Conservation (phyloP, 2,113 vertebrate genomes). For the Cinclus cinclus region DNA sequence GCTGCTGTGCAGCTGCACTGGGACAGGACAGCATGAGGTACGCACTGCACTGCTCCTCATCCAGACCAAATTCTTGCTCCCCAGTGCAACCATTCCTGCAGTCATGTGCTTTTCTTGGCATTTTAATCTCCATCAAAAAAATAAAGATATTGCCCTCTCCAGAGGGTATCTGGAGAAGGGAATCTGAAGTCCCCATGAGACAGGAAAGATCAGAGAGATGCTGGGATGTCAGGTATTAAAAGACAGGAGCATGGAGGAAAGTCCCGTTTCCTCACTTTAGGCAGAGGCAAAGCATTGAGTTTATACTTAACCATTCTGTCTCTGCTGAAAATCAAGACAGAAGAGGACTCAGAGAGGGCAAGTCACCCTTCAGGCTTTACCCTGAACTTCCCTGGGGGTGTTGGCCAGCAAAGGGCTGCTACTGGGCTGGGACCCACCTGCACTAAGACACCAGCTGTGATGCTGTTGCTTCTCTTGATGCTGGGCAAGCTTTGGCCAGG, state of each 20-base stretch:
- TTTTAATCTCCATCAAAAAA: not conserved
- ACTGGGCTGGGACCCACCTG: not conserved
- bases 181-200: not conserved
- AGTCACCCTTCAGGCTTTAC: not conserved
- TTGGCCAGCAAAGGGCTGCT: not conserved
- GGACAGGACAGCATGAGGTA: not conserved
- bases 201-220: not conserved
- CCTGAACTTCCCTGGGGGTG: not conserved
- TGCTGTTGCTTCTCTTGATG: not conserved
- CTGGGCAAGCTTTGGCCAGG: not conserved
- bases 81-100: not conserved
- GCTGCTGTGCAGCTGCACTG: not conserved
- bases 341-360: not conserved
- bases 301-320: not conserved
- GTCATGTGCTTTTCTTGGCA: not conserved
- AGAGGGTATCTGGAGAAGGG: not conserved
- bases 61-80: not conserved
- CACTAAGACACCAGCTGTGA: not conserved
- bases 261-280: not conserved
- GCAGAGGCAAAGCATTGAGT: not conserved
- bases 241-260: not conserved
- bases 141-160: not conserved
- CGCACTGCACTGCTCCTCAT: not conserved
- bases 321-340: not conserved
- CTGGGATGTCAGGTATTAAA: not conserved